These are phyloP conservation scores for Diadumene lineata DNA, from an alignment of 92 coral and sea anemone genomes.

Conservation along the genomic window DNA sequence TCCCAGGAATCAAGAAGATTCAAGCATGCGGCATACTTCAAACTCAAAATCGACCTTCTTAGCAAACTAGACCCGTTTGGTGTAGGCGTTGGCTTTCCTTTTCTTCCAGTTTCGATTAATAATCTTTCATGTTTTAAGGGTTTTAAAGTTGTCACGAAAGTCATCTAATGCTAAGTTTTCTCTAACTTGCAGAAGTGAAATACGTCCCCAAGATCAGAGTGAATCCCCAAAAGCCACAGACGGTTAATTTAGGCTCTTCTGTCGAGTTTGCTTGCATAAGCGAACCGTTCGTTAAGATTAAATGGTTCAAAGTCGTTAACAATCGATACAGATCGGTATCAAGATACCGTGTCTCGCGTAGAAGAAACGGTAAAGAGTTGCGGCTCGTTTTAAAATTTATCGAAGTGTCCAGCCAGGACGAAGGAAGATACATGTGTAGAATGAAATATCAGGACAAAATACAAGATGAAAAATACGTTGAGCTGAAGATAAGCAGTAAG, in stretches of 20 bases:
- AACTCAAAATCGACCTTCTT: no score
- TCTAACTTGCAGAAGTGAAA: not conserved
- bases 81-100: no score
- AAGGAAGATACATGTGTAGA: slow-evolving; percentile 7
- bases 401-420: not conserved
- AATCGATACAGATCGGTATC: not conserved
- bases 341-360: not conserved
- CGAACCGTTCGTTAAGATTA: not conserved
- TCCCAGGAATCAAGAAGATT: no score
- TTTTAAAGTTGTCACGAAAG: no score
- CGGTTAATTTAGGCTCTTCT: not conserved
- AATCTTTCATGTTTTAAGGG: no score
- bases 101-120: no score
- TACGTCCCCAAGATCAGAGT: not conserved
- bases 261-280: not conserved
- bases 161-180: not conserved
- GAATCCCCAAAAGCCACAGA: not conserved
- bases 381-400: not conserved
- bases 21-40: no score
- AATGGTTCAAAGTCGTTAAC: slow-evolving; percentile 6
- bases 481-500: not conserved
- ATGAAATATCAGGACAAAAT: slow-evolving; percentile 3
- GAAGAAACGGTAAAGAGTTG: not conserved
- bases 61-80: no score
- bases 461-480: not conserved